Conservation (phyloP, 2,113 vertebrate genomes). For the Elachura formosa region DNA sequence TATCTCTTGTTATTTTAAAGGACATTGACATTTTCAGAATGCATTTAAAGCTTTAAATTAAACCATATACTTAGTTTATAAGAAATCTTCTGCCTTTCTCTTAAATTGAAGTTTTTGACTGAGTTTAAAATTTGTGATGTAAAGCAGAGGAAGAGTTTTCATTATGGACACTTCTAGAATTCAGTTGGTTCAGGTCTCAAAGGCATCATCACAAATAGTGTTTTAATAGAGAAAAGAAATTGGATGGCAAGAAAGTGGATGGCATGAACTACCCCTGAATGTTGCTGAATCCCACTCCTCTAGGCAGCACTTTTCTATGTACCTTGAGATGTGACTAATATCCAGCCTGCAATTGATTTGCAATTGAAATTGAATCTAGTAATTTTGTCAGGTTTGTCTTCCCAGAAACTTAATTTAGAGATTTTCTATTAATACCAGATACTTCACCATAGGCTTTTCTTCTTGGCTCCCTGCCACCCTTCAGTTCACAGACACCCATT, state of each 20-base stretch:
- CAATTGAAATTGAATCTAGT: background rate
- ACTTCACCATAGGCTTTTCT: background rate
- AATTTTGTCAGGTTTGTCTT: constrained; percentile 24
- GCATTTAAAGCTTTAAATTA: background rate
- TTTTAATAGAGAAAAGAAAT: background rate
- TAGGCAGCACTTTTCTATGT: background rate
- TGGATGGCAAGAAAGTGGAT: background rate
- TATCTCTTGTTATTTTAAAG: background rate
- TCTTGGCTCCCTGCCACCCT: constrained; percentile 28
- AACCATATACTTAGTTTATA: background rate
- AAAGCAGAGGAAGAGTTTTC: background rate
- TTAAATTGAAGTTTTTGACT: background rate
- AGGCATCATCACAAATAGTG: background rate
- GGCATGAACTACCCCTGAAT: background rate
- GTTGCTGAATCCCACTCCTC: background rate
- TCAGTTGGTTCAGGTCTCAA: background rate
- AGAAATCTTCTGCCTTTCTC: background rate
- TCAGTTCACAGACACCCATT: background rate
- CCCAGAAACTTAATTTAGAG: constrained; percentile 37
- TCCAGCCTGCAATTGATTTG: background rate
- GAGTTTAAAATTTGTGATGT: background rate
- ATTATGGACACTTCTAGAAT: background rate
- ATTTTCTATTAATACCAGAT: constrained; percentile 48
- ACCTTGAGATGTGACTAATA: background rate
- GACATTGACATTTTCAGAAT: background rate